Evolutionary conservation across 2,888 invertebrate genomes (phyloP).

Genomic region (Limnephilus auricula): DNA sequence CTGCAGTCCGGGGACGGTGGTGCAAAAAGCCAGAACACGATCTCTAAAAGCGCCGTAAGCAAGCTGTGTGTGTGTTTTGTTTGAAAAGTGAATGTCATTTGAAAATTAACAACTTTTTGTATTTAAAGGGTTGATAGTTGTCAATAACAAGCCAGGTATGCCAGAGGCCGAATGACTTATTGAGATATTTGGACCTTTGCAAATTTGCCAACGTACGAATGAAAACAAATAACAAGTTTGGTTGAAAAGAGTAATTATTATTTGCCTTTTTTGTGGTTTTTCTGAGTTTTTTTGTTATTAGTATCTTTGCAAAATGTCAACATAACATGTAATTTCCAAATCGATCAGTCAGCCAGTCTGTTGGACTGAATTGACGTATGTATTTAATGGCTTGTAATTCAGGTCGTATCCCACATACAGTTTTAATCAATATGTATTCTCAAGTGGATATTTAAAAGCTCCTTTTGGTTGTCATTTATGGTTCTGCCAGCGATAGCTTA

Average conservation of each 20-base stretch:
- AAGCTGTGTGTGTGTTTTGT: not conserved
- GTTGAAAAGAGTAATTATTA: not conserved
- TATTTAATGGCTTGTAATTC: not conserved
- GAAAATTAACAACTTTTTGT: not conserved
- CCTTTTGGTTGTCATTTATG: not conserved
- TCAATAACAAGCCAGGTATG: not conserved
- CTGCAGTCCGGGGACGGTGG: not conserved
- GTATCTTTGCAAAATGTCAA: not conserved
- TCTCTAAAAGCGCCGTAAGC: not conserved
- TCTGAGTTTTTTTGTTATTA: not conserved
- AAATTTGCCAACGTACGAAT: not conserved
- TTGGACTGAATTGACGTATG: not conserved
- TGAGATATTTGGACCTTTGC: not conserved
- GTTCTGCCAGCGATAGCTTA: not conserved
- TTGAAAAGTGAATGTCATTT: not conserved
- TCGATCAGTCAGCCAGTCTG: not conserved
- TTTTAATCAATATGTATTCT: not conserved
- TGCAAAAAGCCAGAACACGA: slow-evolving; percentile 2
- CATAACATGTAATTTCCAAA: not conserved
- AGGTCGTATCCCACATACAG: not conserved
- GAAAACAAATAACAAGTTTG: not conserved
- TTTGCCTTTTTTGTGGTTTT: not conserved
- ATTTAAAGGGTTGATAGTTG: not conserved
- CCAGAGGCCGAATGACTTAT: not conserved
- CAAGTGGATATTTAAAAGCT: not conserved